Base-by-base conservation (phyloP, 2,797 vertebrate genomes). In the Pogonophryne albipinna region DNA sequence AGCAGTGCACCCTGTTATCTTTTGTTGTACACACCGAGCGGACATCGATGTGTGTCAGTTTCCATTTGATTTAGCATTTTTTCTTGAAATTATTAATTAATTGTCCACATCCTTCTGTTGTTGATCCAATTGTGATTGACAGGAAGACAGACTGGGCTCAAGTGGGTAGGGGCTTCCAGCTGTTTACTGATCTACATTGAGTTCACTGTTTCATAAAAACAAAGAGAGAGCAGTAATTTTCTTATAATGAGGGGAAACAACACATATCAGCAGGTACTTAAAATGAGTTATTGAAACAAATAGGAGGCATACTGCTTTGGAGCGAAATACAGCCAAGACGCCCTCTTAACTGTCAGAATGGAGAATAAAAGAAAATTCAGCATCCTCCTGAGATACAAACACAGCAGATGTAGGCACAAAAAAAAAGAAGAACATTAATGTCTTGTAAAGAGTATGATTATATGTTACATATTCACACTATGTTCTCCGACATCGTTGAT, bases 41-140 rank as follows among this genome's bases (percentile, higher is more conserved):
- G 31, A 47, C 50, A 56, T 61, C 14, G 11, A 17, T 19, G 51
- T 61, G 23, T 61, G 20, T 62, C 9, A 47, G 20, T 71, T 60
- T 74, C 66, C 65, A 41, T 84, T 79, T 78, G 5, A 79, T 82
- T 79, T 67, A 64, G 41, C 16, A 52, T 74, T 76, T 83, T 47
- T 44, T 59, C 52, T 73, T 81, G 45, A 87, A 90, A 87, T 75
- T 66, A 90, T 90, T 92, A 75, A 85, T 80, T 80, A 92, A 91
- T 86, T 90, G 86, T 65, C 83, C 64, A 50, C 84, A 71, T 84
- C 76, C 87, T 77, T 61, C 66, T 74, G 55, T 91, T 89, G 89
- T 84, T 87, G 84, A 86, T 90, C 91, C 92, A 94, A 95, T 94
- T 94, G 80, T 93, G 94, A 95, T 85, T 94, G 94, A 92, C 94